phyloP scores from a whole-genome alignment of 2,888 invertebrate genomes.

The Cremastobaeus sp. region DNA sequence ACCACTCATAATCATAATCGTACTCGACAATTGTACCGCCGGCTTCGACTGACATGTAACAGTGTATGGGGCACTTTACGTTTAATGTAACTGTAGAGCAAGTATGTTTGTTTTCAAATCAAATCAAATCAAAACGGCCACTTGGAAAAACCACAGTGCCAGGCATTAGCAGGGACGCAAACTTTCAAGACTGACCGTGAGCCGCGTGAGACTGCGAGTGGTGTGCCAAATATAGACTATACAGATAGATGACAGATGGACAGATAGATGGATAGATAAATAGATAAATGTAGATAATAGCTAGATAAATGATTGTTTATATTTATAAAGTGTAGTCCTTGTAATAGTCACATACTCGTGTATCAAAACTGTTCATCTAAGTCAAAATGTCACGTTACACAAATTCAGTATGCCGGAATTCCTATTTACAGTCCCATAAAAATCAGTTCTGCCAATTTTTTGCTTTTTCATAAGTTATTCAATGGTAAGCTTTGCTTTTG shows the following conservation, averaged over 20 bases:
- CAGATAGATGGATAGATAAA: conserved; percentile 55
- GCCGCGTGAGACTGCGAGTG: conserved; percentile 63
- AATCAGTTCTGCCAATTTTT: no score
- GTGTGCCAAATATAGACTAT: conserved; percentile 63
- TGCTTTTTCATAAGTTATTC: no score
- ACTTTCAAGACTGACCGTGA: conserved; percentile 9
- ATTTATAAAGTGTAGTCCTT: no score
- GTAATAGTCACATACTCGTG: neutral
- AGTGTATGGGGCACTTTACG: no score
- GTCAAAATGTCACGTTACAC: no score
- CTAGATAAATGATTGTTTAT: conserved; percentile 13
- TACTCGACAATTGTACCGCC: no score
- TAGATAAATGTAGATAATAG: conserved; percentile 42
- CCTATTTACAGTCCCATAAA: no score
- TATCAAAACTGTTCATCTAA: conserved; percentile 19
- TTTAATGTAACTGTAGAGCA: no score
- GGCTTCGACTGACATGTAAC: no score
- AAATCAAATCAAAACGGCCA: neutral
- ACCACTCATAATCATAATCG: conserved; percentile 62
- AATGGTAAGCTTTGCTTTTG: no score
- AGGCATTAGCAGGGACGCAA: conserved; percentile 21
- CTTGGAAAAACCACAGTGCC: conserved; percentile 20
- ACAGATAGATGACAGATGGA: conserved; percentile 64
- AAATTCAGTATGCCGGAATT: no score
- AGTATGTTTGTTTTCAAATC: no score